Percentiles rank a stretch among this genome's conserved stretches.
phyloP scores from a whole-genome alignment of 2,113 vertebrate genomes.

The Siniperca knerii region DNA sequence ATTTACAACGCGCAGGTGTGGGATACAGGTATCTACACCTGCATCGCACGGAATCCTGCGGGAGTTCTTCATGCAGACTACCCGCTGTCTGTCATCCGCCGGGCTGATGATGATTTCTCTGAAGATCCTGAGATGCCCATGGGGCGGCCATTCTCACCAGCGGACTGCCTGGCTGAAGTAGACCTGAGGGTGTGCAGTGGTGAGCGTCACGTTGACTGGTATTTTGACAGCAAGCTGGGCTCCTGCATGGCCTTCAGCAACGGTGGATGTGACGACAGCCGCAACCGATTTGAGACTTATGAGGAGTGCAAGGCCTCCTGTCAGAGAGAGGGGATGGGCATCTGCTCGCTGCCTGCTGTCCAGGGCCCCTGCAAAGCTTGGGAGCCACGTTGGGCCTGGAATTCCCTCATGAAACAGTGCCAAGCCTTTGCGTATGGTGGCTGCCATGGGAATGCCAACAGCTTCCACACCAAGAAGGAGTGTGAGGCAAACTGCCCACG shows the following conservation, averaged over 20 bases:
- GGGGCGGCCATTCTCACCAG: slow-evolving; percentile 83
- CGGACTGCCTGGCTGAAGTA: slow-evolving; percentile 89
- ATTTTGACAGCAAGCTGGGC: slow-evolving; percentile 87
- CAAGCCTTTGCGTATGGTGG: slow-evolving; percentile 93
- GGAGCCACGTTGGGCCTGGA: slow-evolving; percentile 96
- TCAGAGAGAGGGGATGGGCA: slow-evolving; percentile 82
- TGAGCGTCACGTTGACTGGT: slow-evolving; percentile 89
- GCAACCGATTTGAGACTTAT: slow-evolving; percentile 92
- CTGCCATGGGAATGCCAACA: slow-evolving; percentile 95
- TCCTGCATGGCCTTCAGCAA: slow-evolving; percentile 90
- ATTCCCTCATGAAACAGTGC: slow-evolving; percentile 89
- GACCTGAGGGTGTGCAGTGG: slow-evolving; percentile 86
- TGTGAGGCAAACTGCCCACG: slow-evolving; percentile 93
- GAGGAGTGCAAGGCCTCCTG: slow-evolving; percentile 92
- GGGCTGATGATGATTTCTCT: slow-evolving; percentile 77
- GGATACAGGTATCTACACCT: slow-evolving; percentile 95
- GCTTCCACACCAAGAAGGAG: slow-evolving; percentile 89
- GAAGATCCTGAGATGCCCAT: slow-evolving; percentile 76
- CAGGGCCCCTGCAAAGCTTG: slow-evolving; percentile 93
- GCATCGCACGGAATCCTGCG: slow-evolving; percentile 89
- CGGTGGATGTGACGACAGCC: slow-evolving; percentile 85
- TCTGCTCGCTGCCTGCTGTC: slow-evolving; percentile 91
- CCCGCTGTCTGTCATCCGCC: slow-evolving; percentile 90
- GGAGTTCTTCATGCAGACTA: slow-evolving; percentile 93
- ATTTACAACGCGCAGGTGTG: slow-evolving; percentile 93